Conservation (phyloP, 23 tunicate genomes). For the Clavelina lepadiformis region DNA sequence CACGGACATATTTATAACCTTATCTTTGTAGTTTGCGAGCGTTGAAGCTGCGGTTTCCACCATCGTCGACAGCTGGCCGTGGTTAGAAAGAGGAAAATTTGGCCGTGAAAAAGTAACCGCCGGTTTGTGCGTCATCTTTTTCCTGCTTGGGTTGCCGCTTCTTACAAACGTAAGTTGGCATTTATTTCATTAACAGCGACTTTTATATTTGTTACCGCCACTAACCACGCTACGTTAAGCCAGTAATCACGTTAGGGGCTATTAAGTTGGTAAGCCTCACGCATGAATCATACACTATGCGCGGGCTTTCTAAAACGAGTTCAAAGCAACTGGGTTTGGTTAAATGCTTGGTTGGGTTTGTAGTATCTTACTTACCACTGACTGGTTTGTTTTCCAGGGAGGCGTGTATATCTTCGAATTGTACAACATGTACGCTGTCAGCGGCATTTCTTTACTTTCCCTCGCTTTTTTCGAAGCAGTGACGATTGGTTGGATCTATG, state of each 20-base stretch:
- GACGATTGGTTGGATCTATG: constrained; percentile 85
- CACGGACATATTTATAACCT: no score
- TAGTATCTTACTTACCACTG: neutral
- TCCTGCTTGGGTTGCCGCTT: constrained; percentile 35
- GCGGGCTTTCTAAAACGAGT: no score
- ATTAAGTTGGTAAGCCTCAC: no score
- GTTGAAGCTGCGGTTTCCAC: constrained; percentile 26
- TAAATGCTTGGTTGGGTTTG: no score
- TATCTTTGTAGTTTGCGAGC: constrained; percentile 26
- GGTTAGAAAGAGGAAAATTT: constrained; percentile 5
- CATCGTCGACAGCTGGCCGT: constrained; percentile 25
- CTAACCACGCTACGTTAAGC: no score
- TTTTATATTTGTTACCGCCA: no score
- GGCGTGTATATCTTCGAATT: constrained; percentile 87
- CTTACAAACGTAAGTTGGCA: constrained; percentile 21
- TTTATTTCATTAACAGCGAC: no score
- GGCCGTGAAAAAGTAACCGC: constrained; percentile 25
- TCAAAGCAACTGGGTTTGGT: no score
- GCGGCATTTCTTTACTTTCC: constrained; percentile 74
- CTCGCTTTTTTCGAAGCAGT: constrained; percentile 60
- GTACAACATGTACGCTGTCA: constrained; percentile 71
- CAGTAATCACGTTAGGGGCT: no score
- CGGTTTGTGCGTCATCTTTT: constrained; percentile 8
- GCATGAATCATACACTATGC: no score
- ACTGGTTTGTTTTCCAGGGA: constrained; percentile 25